phyloP scores from a whole-genome alignment of 2,797 vertebrate genomes.

The Gephyroberyx darwinii region DNA sequence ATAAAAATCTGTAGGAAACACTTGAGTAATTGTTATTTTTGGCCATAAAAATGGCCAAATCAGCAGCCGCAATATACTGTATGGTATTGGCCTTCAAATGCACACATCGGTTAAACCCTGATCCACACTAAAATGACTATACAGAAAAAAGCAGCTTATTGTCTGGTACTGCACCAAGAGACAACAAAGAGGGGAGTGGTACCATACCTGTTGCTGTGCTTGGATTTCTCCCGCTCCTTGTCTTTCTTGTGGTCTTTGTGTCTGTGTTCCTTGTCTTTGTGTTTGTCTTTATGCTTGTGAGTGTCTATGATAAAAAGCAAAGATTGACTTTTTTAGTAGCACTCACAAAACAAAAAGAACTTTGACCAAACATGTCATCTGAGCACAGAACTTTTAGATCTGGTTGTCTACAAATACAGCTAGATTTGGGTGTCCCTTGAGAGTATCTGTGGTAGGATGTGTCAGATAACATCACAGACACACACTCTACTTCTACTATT shows the following conservation, averaged over 20 bases:
- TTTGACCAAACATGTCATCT: not conserved
- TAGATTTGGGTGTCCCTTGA: not conserved
- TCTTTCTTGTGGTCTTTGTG: constrained; percentile 98
- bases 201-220: constrained; percentile 91
- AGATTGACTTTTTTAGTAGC: constrained; percentile 17
- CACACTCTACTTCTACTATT: not conserved
- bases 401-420: not conserved
- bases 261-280: constrained; percentile 94
- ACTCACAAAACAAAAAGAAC: constrained; percentile 15
- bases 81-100: too few species aligned
- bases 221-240: constrained; percentile 92
- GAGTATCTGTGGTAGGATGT: not conserved
- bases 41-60: too few species aligned
- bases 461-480: not conserved
- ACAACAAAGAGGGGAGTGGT: constrained; percentile 11
- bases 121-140: not conserved
- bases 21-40: constrained; percentile 1
- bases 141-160: not conserved
- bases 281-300: constrained; percentile 97
- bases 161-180: not conserved
- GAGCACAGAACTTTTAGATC: not conserved
- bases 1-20: not conserved
- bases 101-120: not conserved
- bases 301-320: constrained; percentile 80
- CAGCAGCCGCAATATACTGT: too few species aligned